phyloP scores from a whole-genome alignment of 2,888 invertebrate species.

The Nowickia ferox region DNA sequence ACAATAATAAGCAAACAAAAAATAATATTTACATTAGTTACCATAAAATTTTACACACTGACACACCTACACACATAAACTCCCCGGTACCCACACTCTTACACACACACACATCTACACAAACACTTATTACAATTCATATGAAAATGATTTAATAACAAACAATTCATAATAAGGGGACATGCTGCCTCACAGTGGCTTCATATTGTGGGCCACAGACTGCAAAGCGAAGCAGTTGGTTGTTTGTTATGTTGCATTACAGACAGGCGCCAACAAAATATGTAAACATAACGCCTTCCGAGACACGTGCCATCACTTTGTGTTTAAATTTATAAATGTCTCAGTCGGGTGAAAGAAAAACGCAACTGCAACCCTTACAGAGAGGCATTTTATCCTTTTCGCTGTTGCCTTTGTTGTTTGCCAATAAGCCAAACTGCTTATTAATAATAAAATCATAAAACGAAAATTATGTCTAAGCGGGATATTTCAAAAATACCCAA shows the following conservation, averaged over 20 bases:
- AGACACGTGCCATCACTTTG: slow-evolving; percentile 75
- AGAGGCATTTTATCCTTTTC: slow-evolving; percentile 66
- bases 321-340: slow-evolving; percentile 68
- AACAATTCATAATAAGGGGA: slow-evolving; percentile 57
- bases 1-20: slow-evolving; percentile 52
- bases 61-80: neutral
- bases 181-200: slow-evolving; percentile 48
- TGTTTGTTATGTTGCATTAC: slow-evolving; percentile 26
- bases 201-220: slow-evolving; percentile 51
- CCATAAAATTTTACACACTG: slow-evolving; percentile 68
- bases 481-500: slow-evolving; percentile 11
- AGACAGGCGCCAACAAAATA: slow-evolving; percentile 70
- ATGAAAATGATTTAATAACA: slow-evolving; percentile 66
- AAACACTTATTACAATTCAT: slow-evolving; percentile 47
- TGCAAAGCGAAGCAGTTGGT: slow-evolving; percentile 20
- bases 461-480: slow-evolving; percentile 58
- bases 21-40: slow-evolving; percentile 79
- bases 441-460: slow-evolving; percentile 69
- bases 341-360: neutral
- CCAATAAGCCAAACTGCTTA: slow-evolving; percentile 71
- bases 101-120: slow-evolving; percentile 11
- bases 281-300: slow-evolving; percentile 82
- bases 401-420: slow-evolving; percentile 54
- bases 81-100: neutral
- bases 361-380: slow-evolving; percentile 48